phyloP scores from a whole-genome alignment of 92 coral and sea anemone genomes.

The Palythoa heliodiscus region DNA sequence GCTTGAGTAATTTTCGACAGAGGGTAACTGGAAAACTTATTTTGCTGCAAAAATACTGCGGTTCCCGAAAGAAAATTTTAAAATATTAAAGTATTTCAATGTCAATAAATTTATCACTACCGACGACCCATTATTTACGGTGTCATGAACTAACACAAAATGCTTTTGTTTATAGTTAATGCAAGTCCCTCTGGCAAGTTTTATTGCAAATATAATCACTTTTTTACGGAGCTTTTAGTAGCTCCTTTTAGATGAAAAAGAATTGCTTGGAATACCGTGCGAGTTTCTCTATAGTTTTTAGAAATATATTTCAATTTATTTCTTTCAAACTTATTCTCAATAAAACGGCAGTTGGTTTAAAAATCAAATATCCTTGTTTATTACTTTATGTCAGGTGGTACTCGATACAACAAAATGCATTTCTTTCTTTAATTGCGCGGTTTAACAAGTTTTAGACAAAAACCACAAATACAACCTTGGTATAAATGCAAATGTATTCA shows the following conservation, averaged over 20 bases:
- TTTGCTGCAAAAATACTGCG: too few relatives aligned
- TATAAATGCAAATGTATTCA: constrained; percentile 8
- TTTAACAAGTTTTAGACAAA: not conserved
- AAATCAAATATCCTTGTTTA: not conserved
- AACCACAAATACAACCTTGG: not conserved
- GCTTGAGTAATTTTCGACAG: too few relatives aligned
- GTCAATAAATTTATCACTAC: not conserved
- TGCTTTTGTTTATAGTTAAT: too few relatives aligned
- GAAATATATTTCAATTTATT: not conserved
- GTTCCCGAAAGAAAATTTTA: too few relatives aligned
- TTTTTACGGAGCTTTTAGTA: too few relatives aligned
- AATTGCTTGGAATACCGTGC: not conserved
- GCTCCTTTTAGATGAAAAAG: too few relatives aligned
- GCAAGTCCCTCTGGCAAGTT: too few relatives aligned
- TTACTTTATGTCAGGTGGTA: constrained; percentile 8
- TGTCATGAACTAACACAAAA: not conserved
- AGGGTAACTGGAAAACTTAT: too few relatives aligned
- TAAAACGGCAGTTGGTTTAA: constrained; percentile 30
- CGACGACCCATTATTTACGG: not conserved
- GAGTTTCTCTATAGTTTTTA: not conserved
- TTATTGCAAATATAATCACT: too few relatives aligned
- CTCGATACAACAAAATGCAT: not conserved
- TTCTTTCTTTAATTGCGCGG: constrained; percentile 33
- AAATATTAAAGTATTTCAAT: not conserved
- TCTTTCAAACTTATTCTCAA: not conserved